Percentiles rank a stretch among this genome's conserved stretches.
These are phyloP conservation scores for Apis mellifera DNA, from an alignment of 1,140 invertebrate genomes.

Conservation along the genomic window Amel_HAv3.1 CM009941.2:13170001-13170500, in stretches of 20 bases:
- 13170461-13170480: neutral
- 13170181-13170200: neutral
- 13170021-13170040: slow-evolving; percentile 7
- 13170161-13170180: neutral
- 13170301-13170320: slow-evolving; percentile 11
- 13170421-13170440: neutral
- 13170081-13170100: neutral
- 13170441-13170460: neutral
- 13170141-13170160: no score
- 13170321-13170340: slow-evolving; percentile 19
- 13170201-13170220: neutral
- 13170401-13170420: no score
- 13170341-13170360: slow-evolving; percentile 34
- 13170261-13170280: neutral
- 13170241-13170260: neutral
- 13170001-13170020: no score
- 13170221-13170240: slow-evolving; percentile 16
- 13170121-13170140: no score
- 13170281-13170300: neutral
- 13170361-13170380: neutral
- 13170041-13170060: neutral
- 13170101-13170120: neutral
- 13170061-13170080: neutral
- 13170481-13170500: neutral
- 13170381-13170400: neutral